phyloP scores from a whole-genome alignment of 2,797 vertebrate genomes.

The Kryptopterus vitreolus region DNA sequence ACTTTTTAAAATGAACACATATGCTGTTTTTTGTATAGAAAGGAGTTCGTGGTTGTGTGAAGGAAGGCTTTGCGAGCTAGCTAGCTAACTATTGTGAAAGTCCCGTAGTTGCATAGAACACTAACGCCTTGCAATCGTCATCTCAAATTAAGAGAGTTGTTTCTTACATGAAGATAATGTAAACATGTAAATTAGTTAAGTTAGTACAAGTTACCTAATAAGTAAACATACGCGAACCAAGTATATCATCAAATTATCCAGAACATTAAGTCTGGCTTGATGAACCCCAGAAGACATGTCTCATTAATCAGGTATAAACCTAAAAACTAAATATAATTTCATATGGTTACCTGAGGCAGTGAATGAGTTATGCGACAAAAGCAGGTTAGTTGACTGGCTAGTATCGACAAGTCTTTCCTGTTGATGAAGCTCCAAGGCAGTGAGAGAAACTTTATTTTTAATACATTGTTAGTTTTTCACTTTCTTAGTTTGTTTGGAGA shows the following conservation, averaged over 20 bases:
- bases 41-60: constrained; percentile 29
- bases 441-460: not conserved
- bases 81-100: not conserved
- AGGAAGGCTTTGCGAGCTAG: not conserved
- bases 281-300: not conserved
- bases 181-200: not conserved
- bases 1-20: constrained; percentile 7
- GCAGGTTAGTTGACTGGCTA: not conserved
- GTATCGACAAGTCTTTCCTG: not conserved
- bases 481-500: not conserved
- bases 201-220: too few species aligned
- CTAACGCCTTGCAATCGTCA: not conserved
- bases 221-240: not conserved
- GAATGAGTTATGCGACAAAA: not conserved
- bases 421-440: not conserved
- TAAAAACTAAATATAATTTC: rapidly evolving
- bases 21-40: not conserved
- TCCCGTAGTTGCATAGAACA: too few species aligned
- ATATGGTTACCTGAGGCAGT: not conserved
- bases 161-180: not conserved
- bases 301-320: not conserved
- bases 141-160: too few species aligned
- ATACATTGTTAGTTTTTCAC: not conserved
- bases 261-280: not conserved
- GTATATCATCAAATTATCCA: not conserved